Evolutionary conservation across 2,888 invertebrate genomes (phyloP), one percentile per base, ranked within the genome.

Genomic region (Noctua janthina): DNA sequence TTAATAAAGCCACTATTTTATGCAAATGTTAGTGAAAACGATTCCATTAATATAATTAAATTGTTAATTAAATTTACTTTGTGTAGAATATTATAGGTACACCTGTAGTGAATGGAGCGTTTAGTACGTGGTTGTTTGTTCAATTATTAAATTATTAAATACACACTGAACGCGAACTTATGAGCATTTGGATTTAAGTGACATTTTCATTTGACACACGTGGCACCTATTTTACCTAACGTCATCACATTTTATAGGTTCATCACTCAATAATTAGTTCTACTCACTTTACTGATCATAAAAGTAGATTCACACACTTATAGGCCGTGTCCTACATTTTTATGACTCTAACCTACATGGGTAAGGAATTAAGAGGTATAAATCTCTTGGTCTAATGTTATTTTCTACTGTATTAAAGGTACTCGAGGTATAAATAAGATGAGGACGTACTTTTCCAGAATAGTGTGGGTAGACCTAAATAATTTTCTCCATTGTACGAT

Each of bases 241-340:
- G 17, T 67, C 56, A 66, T 64, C 43, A 23, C 78, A 87, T 88
- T 92, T 91, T 92, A 92, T 91, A 88, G 85, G 85, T 87, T 87
- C 88, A 91, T 91, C 88, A 89, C 81, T 87, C 85, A 89, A 89
- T 91, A 93, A 93, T 92, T 92, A 93, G 92, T 78, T 90, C 84
- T 81, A 84, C 86, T 90, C 86, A 89, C 90, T 93, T 93, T 91
- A 91, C 86, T 88, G 91, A 86, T 88, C 91, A 91, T 93, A 92
- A 92, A 93, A 92, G 91, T 91, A 87, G 90, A 92, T 91, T 88
- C 85, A 85, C 87, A 81, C 83, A 88, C 89, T 91, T 85, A 90
- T 85, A 81, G 83, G 86, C 51, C 84, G 78, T 88, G 91, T 84
- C 89, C 90, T 85, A 90, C 87, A 90, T 91, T 91, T 92, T 92